These are phyloP conservation scores for Atta cephalotes DNA, from an alignment of 1,140 invertebrate genomes.

Conservation along the genomic window DNA sequence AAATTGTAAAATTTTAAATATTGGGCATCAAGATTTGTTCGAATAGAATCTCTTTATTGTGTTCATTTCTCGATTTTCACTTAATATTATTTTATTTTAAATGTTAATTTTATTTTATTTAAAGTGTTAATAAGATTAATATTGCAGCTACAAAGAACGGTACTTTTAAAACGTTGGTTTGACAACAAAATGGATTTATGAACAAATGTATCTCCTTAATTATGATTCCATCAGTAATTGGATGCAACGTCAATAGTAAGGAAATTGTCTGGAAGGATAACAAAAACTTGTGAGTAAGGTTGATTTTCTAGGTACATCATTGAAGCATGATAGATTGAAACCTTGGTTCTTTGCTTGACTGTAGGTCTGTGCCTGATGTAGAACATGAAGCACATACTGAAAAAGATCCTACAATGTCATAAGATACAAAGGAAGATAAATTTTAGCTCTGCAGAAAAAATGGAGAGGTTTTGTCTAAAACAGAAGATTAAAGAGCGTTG, in stretches of 20 bases:
- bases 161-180: neutral
- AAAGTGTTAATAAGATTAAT: neutral
- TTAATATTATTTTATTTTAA: too few species aligned
- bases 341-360: constrained; percentile 54
- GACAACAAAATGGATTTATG: neutral
- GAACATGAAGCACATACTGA: constrained; percentile 98
- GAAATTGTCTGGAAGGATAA: constrained; percentile 99
- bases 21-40: too few species aligned
- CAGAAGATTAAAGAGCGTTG: constrained; percentile 96
- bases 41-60: too few species aligned
- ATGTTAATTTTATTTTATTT: neutral
- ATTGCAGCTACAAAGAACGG: too few species aligned
- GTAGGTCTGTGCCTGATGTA: constrained; percentile 91
- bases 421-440: constrained; percentile 99
- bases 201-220: constrained; percentile 61
- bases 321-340: neutral
- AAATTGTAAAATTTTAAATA: too few species aligned
- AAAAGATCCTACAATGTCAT: constrained; percentile 97
- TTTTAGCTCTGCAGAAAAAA: constrained; percentile 98
- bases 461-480: constrained; percentile 98
- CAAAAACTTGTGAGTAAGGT: constrained; percentile 94
- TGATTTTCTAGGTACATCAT: neutral
- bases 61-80: too few species aligned
- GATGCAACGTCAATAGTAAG: constrained; percentile 98
- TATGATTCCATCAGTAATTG: constrained; percentile 92